Conservation (phyloP, 1,140 invertebrate species). For the Bacillus rossius region DNA sequence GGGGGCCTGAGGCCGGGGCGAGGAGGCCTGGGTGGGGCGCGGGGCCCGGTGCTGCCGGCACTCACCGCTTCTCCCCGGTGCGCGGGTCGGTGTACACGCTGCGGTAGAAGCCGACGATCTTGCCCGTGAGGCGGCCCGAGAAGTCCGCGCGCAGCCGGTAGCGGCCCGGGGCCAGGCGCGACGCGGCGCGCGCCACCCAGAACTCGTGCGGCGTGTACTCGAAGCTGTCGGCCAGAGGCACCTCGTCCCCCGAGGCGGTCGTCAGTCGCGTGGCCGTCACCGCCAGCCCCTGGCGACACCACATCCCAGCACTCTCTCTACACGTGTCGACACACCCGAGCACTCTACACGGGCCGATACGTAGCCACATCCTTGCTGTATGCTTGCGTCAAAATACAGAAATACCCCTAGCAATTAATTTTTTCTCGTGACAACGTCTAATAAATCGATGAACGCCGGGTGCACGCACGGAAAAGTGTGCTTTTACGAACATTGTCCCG, state of each 20-base stretch:
- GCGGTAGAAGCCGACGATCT: conserved; percentile 73
- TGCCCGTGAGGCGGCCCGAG: conserved; percentile 56
- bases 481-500: no score
- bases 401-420: no score
- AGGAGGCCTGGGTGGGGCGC: no score
- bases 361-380: no score
- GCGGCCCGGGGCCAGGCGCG: conserved; percentile 48
- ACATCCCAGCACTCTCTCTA: conserved; percentile 35
- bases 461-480: no score
- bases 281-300: conserved; percentile 16
- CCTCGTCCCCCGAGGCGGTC: conserved; percentile 34
- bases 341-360: no score
- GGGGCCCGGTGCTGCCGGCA: neutral
- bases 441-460: no score
- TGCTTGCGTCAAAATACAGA: no score
- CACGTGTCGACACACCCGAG: conserved; percentile 53
- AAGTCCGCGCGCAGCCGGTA: conserved; percentile 62
- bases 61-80: conserved; percentile 54
- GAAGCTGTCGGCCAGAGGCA: conserved; percentile 41
- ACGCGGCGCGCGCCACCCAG: conserved; percentile 52
- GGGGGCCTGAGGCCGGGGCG: no score
- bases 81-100: conserved; percentile 60
- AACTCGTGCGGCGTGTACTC: conserved; percentile 55
- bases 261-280: conserved; percentile 46
- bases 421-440: no score